Evolutionary conservation across 1,140 invertebrate genomes (phyloP).

Genomic region (Cydia splendana): DNA sequence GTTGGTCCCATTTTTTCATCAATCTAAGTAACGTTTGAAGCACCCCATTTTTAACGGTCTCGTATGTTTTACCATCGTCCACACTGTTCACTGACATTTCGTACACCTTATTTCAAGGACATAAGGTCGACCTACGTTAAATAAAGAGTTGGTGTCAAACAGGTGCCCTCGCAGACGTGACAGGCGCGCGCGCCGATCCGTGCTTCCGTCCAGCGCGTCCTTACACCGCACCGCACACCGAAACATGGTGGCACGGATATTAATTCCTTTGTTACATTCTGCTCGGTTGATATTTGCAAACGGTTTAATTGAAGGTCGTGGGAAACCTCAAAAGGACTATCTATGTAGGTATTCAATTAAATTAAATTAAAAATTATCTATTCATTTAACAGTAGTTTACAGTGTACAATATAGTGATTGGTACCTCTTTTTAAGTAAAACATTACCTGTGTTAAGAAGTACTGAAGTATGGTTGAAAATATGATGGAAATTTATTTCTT

Average conservation of each 20-base stretch:
- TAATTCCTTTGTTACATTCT: conserved; percentile 20
- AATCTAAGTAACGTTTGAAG: neutral
- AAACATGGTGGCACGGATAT: conserved; percentile 16
- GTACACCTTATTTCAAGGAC: too few relatives aligned
- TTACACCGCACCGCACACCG: conserved; percentile 19
- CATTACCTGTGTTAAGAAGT: too few relatives aligned
- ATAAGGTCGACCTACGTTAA: neutral
- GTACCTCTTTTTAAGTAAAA: too few relatives aligned
- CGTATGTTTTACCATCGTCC: neutral
- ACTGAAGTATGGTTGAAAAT: too few relatives aligned
- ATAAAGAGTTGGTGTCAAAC: neutral
- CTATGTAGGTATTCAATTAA: neutral
- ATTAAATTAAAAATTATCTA: too few relatives aligned
- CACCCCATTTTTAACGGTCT: neutral
- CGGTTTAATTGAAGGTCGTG: neutral
- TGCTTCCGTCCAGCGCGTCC: conserved; percentile 24
- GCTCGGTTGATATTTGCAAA: conserved; percentile 9
- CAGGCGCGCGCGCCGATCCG: conserved; percentile 23
- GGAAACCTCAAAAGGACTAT: neutral
- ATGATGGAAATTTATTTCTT: too few relatives aligned
- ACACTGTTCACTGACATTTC: too few relatives aligned
- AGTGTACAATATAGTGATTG: too few relatives aligned
- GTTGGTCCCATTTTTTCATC: neutral
- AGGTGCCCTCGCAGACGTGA: neutral
- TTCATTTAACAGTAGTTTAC: too few relatives aligned